These are phyloP conservation scores for Ceraclea dissimilis DNA, from an alignment of 2,888 invertebrate genomes.

Conservation along the genomic window DNA sequence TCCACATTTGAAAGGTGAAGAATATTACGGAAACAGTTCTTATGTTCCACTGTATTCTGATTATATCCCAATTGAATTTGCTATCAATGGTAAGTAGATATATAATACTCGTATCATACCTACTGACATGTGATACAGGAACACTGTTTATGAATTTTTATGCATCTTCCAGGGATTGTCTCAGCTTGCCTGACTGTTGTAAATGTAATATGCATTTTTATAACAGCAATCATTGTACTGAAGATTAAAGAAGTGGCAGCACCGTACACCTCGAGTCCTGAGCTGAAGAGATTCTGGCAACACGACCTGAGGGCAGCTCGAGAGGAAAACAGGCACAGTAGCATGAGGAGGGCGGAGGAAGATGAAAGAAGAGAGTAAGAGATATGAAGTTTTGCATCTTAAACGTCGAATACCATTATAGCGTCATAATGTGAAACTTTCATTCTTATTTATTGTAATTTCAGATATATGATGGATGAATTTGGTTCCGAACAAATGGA, in stretches of 20 bases:
- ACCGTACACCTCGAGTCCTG: constrained; percentile 68
- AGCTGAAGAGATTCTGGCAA: constrained; percentile 71
- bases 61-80: constrained; percentile 68
- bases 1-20: constrained; percentile 62
- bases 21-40: constrained; percentile 53
- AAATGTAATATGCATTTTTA: constrained; percentile 77
- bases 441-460: background rate
- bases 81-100: constrained; percentile 52
- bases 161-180: constrained; percentile 57
- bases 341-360: constrained; percentile 50
- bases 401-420: background rate
- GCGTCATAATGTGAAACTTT: too few species aligned
- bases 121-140: too few species aligned
- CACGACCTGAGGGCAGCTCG: constrained; percentile 70
- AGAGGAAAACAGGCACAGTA: constrained; percentile 48
- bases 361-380: constrained; percentile 42
- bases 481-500: constrained; percentile 46
- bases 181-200: constrained; percentile 72
- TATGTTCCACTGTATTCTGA: constrained; percentile 64
- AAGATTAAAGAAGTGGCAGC: constrained; percentile 82
- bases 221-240: constrained; percentile 69
- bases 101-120: too few species aligned
- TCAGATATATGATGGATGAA: constrained; percentile 46
- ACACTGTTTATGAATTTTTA: too few species aligned
- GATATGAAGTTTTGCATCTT: background rate